Evolutionary conservation across 2,113 vertebrate genomes (phyloP).

Genomic region (Apus apus): DNA sequence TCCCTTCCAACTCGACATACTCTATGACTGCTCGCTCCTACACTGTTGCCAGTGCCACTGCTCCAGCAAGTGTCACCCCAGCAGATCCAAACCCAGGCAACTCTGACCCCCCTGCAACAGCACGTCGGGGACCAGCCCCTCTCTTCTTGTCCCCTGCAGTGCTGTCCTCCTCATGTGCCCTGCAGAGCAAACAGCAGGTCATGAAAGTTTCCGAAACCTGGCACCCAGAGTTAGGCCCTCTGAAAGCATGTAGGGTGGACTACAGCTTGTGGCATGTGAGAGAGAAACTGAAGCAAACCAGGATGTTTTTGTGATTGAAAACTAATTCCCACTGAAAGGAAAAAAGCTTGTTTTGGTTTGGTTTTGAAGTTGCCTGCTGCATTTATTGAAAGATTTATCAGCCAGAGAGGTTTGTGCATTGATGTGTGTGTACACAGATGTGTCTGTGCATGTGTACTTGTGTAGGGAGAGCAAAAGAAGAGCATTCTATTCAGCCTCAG

Average conservation of each 20-base stretch:
- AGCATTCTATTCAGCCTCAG: neutral
- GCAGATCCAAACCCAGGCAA: neutral
- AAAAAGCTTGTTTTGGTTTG: neutral
- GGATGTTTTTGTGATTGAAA: slow-evolving; percentile 50
- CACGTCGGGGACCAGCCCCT: neutral
- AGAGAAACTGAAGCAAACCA: slow-evolving; percentile 56
- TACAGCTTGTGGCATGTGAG: neutral
- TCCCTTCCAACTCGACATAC: no score
- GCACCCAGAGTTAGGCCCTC: neutral
- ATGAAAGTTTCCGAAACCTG: slow-evolving; percentile 9
- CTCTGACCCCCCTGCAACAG: neutral
- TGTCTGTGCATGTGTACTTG: fast-evolving
- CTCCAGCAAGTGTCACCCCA: neutral
- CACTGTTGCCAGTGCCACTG: neutral
- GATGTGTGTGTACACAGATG: neutral
- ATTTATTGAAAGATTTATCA: neutral
- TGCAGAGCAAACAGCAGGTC: neutral
- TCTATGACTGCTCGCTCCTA: neutral
- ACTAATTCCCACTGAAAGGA: neutral
- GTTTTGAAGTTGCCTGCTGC: neutral
- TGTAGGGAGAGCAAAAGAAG: neutral
- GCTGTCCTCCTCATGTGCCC: neutral
- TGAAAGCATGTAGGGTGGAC: slow-evolving; percentile 47
- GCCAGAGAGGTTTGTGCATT: neutral
- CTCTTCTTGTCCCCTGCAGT: neutral